phyloP scores from a whole-genome alignment of 2,888 invertebrate species.

The Cephalotes varians region DNA sequence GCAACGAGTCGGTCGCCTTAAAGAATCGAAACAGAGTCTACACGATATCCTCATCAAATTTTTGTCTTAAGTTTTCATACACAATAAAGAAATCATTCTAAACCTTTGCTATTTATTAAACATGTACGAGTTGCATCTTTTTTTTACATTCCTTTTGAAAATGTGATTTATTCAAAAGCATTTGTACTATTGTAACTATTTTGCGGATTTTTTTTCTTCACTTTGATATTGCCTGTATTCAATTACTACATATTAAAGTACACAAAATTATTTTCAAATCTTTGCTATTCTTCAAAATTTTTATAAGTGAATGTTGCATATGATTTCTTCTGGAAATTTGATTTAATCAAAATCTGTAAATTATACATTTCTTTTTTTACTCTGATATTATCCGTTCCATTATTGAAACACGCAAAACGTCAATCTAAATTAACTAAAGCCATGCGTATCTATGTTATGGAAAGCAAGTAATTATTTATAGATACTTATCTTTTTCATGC shows the following conservation, averaged over 20 bases:
- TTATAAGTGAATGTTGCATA: background rate
- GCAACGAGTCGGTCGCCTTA: slow-evolving; percentile 19
- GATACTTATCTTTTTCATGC: background rate
- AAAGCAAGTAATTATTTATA: background rate
- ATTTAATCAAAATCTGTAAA: background rate
- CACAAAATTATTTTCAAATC: background rate
- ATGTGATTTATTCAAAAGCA: background rate
- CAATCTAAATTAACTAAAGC: background rate
- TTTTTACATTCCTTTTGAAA: background rate
- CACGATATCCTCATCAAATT: background rate
- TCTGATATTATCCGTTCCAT: background rate
- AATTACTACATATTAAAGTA: background rate
- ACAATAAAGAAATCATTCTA: background rate
- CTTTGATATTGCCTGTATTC: background rate
- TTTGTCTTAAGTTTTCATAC: background rate
- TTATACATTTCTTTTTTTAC: background rate
- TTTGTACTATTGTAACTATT: background rate
- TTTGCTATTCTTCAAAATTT: background rate
- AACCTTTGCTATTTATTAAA: background rate
- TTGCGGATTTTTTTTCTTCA: background rate
- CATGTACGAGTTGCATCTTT: too few species aligned
- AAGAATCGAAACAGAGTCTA: background rate
- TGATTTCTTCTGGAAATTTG: background rate
- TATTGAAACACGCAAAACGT: background rate
- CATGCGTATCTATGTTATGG: background rate